These are phyloP conservation scores for Syrista parreyssii DNA, from an alignment of 2,888 invertebrate genomes.

Conservation along the genomic window DNA sequence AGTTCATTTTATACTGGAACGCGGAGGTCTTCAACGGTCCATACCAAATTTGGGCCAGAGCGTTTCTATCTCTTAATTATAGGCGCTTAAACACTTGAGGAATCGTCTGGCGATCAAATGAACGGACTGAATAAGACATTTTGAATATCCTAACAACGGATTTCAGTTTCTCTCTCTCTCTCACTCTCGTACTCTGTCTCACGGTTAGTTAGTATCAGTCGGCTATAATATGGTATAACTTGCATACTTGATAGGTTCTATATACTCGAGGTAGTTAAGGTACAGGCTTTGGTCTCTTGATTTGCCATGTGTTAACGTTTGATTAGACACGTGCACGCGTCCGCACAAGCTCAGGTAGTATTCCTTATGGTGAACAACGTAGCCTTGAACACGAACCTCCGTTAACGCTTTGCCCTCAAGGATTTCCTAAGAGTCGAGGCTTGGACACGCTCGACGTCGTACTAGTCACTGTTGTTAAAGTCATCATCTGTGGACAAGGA, in stretches of 20 bases:
- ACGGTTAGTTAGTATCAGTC: background rate
- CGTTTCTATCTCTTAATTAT: background rate
- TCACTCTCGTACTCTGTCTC: background rate
- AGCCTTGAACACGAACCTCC: background rate
- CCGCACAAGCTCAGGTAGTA: background rate
- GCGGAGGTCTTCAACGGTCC: background rate
- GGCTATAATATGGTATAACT: background rate
- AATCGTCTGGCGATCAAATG: background rate
- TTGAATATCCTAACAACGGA: background rate
- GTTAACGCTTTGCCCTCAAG: background rate
- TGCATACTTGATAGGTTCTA: background rate
- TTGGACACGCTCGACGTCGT: constrained; percentile 28
- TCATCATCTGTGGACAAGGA: background rate
- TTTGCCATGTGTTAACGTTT: constrained; percentile 23
- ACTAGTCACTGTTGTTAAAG: background rate
- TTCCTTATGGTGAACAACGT: background rate
- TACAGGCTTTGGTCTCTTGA: background rate
- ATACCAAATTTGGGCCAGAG: background rate
- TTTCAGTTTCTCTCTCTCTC: background rate
- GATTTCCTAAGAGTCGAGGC: background rate
- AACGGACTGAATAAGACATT: background rate
- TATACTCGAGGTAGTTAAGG: background rate
- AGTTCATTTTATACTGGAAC: background rate
- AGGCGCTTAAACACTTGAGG: background rate
- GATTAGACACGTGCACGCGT: constrained; percentile 37